These are phyloP conservation scores for Mionectes macconnelli DNA, from an alignment of 2,113 vertebrate genomes.

Conservation along the genomic window DNA sequence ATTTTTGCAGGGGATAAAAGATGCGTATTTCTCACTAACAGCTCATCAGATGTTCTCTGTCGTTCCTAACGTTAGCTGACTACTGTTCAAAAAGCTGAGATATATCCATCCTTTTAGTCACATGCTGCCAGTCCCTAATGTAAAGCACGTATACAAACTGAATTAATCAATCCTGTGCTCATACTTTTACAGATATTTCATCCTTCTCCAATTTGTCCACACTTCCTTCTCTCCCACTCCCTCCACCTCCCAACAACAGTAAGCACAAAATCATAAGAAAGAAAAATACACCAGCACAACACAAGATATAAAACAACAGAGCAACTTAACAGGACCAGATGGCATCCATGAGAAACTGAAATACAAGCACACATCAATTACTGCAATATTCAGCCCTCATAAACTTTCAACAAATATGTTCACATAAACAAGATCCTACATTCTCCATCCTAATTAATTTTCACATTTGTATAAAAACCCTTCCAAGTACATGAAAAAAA, in stretches of 20 bases:
- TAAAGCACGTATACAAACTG: neutral
- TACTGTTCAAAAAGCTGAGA: neutral
- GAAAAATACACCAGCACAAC: neutral
- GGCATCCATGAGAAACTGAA: constrained; percentile 27
- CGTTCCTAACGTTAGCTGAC: neutral
- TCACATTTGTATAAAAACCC: constrained; percentile 28
- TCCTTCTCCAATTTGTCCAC: neutral
- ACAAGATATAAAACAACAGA: constrained; percentile 10
- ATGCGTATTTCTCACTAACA: neutral
- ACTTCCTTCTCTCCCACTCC: constrained; percentile 9
- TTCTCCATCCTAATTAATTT: constrained; percentile 46
- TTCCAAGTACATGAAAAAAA: neutral
- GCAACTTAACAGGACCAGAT: constrained; percentile 32
- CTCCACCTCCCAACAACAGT: neutral
- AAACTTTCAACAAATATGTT: constrained; percentile 59
- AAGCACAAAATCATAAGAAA: neutral
- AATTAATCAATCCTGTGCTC: neutral
- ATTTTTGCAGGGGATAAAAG: neutral
- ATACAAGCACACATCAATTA: constrained; percentile 34
- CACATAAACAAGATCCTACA: constrained; percentile 21
- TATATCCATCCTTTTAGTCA: neutral
- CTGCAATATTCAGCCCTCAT: constrained; percentile 35
- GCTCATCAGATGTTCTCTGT: neutral
- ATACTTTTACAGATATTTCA: neutral
- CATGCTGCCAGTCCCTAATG: neutral